A percentile compares a stretch with the other conserved stretches of the same genome.
Evolutionary conservation across 64 coral and sea anemone genomes (phyloP).

Genomic region (Stichodactyla helianthus): DNA sequence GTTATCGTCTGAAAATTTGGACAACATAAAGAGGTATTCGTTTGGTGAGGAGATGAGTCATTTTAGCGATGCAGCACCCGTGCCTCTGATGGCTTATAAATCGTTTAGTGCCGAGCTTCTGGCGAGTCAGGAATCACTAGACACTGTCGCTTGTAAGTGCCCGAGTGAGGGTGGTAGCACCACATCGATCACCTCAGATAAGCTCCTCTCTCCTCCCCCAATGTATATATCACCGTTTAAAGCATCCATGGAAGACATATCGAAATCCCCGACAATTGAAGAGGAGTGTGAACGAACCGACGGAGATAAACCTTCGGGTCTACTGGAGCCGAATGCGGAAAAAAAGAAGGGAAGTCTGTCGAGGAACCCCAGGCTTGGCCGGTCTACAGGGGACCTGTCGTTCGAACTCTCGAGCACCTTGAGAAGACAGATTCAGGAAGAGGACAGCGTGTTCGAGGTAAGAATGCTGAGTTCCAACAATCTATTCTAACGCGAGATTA

Average conservation of each 20-base stretch:
- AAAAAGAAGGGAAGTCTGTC: constrained; percentile 2
- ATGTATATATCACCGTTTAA: neutral
- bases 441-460: neutral
- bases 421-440: neutral
- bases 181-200: neutral
- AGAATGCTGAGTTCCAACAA: neutral
- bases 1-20: neutral
- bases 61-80: neutral
- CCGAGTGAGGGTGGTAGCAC: neutral
- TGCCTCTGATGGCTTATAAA: constrained; percentile 1
- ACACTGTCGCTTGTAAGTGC: neutral
- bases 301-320: neutral
- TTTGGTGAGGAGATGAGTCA: constrained; percentile 23
- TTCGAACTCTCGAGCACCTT: neutral
- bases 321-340: neutral
- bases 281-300: neutral
- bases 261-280: constrained; percentile 9
- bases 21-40: constrained; percentile 36
- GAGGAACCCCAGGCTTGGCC: constrained; percentile 6
- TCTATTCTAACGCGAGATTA: neutral
- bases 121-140: neutral
- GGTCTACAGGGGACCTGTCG: constrained; percentile 1
- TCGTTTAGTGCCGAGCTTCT: neutral
- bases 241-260: constrained; percentile 5
- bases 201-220: neutral